Evolutionary conservation across 2,113 vertebrate genomes (phyloP).

Genomic region (Scalopus aquaticus): DNA sequence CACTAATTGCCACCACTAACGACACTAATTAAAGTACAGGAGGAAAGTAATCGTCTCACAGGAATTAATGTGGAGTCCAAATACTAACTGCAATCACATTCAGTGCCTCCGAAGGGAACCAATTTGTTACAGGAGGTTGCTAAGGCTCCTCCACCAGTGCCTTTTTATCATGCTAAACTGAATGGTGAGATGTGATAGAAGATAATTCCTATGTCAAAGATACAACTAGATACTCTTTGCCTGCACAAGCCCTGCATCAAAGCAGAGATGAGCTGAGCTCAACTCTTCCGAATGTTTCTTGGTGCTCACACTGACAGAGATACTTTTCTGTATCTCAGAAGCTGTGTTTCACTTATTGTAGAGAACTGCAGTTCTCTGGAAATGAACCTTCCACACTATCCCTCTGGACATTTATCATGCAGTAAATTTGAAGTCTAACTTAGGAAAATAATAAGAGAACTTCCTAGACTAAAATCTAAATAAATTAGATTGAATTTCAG

Average conservation of each 20-base stretch:
- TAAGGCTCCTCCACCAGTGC: background rate
- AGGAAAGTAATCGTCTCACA: background rate
- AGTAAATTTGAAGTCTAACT: background rate
- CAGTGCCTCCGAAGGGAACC: background rate
- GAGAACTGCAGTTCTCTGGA: background rate
- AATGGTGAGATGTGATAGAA: background rate
- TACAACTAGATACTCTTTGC: background rate
- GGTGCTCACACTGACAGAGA: background rate
- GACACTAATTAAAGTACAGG: background rate
- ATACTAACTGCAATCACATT: background rate
- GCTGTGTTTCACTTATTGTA: background rate
- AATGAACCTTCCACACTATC: fast-evolving
- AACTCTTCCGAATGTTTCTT: background rate
- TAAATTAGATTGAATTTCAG: background rate
- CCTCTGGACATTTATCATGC: background rate
- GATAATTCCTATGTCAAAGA: background rate
- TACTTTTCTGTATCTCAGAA: background rate
- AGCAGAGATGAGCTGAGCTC: background rate
- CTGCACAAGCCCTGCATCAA: background rate
- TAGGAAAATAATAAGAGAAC: background rate
- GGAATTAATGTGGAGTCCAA: background rate
- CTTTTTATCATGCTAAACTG: background rate
- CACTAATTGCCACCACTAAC: background rate
- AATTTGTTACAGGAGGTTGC: background rate
- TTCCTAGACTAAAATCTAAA: background rate